Evolutionary conservation across 2,113 vertebrate species (phyloP).

Genomic region (Amia ocellicauda): DNA sequence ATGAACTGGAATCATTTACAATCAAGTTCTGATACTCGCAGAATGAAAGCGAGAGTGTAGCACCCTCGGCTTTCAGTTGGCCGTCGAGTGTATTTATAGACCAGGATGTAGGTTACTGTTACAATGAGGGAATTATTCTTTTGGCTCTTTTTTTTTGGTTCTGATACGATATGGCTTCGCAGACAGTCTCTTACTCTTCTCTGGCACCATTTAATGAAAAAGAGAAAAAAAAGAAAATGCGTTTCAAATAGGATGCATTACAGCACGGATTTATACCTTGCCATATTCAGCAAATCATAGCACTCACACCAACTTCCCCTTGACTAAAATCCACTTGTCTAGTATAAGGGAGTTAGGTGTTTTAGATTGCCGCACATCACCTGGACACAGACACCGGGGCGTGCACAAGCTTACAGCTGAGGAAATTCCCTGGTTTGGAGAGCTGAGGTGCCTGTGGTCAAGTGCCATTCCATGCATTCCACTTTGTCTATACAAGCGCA

Average conservation of each 20-base stretch:
- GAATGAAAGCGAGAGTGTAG: background rate
- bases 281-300: background rate
- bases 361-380: no score
- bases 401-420: no score
- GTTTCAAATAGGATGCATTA: background rate
- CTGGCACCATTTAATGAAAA: constrained; percentile 3
- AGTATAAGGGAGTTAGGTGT: no score
- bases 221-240: background rate
- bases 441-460: no score
- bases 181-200: constrained; percentile 11
- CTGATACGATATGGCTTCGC: no score
- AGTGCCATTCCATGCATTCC: no score
- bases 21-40: background rate
- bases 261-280: background rate
- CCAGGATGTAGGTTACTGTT: constrained; percentile 19
- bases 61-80: background rate
- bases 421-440: no score
- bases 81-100: constrained; percentile 3
- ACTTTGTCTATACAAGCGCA: no score
- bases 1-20: constrained; percentile 20
- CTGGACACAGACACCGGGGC: no score
- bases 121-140: constrained; percentile 7
- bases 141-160: no score
- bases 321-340: no score
- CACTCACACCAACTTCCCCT: no score